phyloP scores from a whole-genome alignment of 2,888 invertebrate species.

The Lamellibrachia columna region DNA sequence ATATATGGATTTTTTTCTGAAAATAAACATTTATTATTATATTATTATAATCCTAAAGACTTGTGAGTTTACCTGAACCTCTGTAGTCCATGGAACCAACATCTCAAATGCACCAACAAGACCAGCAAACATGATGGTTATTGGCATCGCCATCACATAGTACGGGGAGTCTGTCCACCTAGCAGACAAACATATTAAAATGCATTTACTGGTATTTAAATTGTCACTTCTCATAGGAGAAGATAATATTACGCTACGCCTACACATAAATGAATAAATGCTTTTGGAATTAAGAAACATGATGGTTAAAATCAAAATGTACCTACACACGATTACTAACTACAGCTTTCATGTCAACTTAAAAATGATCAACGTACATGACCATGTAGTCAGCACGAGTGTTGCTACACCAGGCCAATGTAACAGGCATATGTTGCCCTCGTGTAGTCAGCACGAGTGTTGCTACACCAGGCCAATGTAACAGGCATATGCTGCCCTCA shows the following conservation, averaged over 20 bases:
- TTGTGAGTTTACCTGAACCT: constrained; percentile 32
- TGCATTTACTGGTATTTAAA: not conserved
- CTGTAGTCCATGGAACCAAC: constrained; percentile 39
- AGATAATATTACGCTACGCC: not conserved
- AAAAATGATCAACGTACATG: not conserved
- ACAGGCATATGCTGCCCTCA: too few species aligned
- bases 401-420: not conserved
- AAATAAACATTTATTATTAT: not conserved
- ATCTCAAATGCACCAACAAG: constrained; percentile 43
- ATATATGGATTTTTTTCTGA: not conserved
- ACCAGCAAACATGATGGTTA: constrained; percentile 45
- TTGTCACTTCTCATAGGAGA: not conserved
- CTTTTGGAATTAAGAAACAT: not conserved
- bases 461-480: too few species aligned
- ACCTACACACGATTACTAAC: not conserved
- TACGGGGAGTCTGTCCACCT: constrained; percentile 42
- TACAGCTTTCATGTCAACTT: not conserved
- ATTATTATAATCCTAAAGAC: not conserved
- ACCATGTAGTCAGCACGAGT: not conserved
- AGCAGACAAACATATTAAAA: constrained; percentile 17
- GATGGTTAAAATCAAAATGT: not conserved
- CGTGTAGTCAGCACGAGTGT: too few species aligned
- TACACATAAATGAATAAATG: not conserved
- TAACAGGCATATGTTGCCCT: too few species aligned
- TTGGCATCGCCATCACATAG: constrained; percentile 41